Percentiles rank a stretch among this genome's conserved stretches.
Evolutionary conservation across 1,140 invertebrate species (phyloP).

Genomic region (Pygmarrhopalites habei): DNA sequence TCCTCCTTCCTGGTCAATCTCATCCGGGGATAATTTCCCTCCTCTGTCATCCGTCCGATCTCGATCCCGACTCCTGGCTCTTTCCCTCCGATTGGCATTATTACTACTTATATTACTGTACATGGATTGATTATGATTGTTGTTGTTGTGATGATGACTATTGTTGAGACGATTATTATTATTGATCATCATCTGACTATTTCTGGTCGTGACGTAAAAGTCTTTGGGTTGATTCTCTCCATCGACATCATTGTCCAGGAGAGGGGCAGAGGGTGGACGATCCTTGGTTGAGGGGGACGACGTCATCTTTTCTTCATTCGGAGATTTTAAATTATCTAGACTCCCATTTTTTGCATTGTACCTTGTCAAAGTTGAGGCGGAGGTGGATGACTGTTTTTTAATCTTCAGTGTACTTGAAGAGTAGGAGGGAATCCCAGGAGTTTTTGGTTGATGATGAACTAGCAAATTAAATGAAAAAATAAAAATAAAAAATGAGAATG

Average conservation of each 20-base stretch:
- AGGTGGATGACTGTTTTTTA: conserved; percentile 21
- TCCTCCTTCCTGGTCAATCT: conserved; percentile 39
- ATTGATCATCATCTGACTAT: not conserved
- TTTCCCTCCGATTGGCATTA: conserved; percentile 16
- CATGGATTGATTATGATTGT: not conserved
- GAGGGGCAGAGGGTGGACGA: conserved; percentile 66
- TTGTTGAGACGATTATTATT: no score
- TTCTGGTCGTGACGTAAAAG: not conserved
- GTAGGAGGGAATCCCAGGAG: conserved; percentile 12
- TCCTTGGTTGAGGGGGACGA: conserved; percentile 39
- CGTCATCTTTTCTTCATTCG: conserved; percentile 35
- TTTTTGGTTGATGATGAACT: conserved; percentile 27
- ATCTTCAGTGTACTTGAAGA: conserved; percentile 20
- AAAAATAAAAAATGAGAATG: no score
- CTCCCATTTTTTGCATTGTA: conserved; percentile 26
- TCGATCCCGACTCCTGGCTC: conserved; percentile 21
- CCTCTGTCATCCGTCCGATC: conserved; percentile 11
- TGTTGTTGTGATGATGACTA: not conserved
- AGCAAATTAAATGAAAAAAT: no score
- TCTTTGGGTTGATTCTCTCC: not conserved
- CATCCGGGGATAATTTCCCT: conserved; percentile 1
- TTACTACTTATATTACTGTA: conserved; percentile 4
- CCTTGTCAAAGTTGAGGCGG: conserved; percentile 1
- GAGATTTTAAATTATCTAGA: conserved; percentile 30
- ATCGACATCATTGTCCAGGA: conserved; percentile 57